Percentiles rank a stretch among this genome's conserved stretches.
Evolutionary conservation across 2,888 invertebrate genomes (phyloP).

Genomic region (Orchesella flavescens): DNA sequence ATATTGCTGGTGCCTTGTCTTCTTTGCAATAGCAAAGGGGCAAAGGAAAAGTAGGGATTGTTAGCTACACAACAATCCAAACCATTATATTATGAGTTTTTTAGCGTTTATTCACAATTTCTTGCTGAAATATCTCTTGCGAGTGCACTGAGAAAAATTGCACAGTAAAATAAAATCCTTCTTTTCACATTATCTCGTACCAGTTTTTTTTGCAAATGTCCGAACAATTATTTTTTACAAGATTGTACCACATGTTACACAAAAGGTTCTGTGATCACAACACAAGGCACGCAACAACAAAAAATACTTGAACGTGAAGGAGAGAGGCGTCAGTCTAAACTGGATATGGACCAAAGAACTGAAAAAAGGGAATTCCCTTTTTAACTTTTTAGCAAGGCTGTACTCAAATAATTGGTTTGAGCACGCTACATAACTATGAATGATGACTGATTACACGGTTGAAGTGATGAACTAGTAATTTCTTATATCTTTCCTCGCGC

Average conservation of each 20-base stretch:
- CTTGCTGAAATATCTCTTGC: no score
- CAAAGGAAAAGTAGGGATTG: no score
- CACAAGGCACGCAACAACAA: not conserved
- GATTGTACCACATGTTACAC: not conserved
- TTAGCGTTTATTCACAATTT: no score
- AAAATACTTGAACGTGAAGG: not conserved
- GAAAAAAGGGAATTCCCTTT: not conserved
- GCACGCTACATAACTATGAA: conserved; percentile 38
- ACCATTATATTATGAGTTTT: no score
- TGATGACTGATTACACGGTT: conserved; percentile 9
- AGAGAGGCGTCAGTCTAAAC: conserved; percentile 40
- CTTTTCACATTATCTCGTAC: no score
- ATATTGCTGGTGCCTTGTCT: no score
- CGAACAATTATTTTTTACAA: not conserved
- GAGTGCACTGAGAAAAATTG: no score
- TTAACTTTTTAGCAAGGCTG: not conserved
- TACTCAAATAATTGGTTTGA: conserved; percentile 23
- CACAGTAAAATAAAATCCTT: no score
- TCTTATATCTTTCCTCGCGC: not conserved
- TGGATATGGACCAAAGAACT: conserved; percentile 15
- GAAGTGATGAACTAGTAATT: conserved; percentile 26
- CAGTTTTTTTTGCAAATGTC: no score
- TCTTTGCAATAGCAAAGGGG: no score
- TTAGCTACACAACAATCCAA: no score
- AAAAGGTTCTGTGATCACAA: not conserved